Evolutionary conservation across 2,888 invertebrate genomes (phyloP).

Genomic region (Anarsia innoxiella): DNA sequence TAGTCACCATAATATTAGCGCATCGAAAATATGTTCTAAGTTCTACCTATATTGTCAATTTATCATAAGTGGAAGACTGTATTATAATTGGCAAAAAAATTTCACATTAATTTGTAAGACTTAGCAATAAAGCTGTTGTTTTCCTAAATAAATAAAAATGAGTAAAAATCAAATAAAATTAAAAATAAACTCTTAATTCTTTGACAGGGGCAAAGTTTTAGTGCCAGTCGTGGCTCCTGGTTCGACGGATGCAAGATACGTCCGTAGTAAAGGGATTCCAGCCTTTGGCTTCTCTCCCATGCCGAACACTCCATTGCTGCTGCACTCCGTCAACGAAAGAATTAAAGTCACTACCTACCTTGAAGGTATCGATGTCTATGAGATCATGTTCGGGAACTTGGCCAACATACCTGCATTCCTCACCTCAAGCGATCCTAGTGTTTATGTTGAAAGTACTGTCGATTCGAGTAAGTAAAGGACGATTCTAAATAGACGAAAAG

Average conservation of each 20-base stretch:
- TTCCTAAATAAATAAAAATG: too few species aligned
- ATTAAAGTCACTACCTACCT: slow-evolving; percentile 81
- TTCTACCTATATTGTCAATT: too few species aligned
- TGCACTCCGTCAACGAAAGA: slow-evolving; percentile 88
- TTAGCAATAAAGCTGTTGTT: too few species aligned
- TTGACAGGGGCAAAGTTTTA: background rate
- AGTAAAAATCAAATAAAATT: too few species aligned
- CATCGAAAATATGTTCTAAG: too few species aligned
- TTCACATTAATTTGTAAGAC: too few species aligned
- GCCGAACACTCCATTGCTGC: slow-evolving; percentile 83
- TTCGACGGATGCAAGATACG: slow-evolving; percentile 84
- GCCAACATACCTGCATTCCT: slow-evolving; percentile 16
- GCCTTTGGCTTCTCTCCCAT: slow-evolving; percentile 90
- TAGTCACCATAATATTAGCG: too few species aligned
- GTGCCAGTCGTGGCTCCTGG: slow-evolving; percentile 82
- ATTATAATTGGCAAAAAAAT: too few species aligned
- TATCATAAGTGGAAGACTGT: too few species aligned
- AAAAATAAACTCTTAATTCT: too few species aligned
- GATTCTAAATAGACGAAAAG: too few species aligned
- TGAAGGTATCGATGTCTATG: slow-evolving; percentile 83
- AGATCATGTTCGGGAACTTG: slow-evolving; percentile 49
- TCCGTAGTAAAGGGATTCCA: slow-evolving; percentile 83
- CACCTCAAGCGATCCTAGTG: slow-evolving; percentile 12
- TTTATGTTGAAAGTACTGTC: slow-evolving; percentile 19
- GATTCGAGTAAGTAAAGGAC: background rate